Evolutionary conservation across 2,113 vertebrate genomes (phyloP).

Genomic region (Sula dactylatra): DNA sequence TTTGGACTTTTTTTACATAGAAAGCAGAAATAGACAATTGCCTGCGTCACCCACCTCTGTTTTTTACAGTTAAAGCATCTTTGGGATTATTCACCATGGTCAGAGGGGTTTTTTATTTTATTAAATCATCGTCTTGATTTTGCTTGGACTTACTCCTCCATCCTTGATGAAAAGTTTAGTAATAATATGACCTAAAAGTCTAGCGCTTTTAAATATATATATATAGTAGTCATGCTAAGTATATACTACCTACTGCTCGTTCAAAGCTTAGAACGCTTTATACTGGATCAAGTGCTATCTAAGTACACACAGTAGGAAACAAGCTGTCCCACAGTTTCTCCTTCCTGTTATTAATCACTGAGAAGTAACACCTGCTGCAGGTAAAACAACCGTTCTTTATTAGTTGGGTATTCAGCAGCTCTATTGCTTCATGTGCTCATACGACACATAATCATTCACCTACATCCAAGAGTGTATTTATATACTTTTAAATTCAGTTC

Average conservation of each 20-base stretch:
- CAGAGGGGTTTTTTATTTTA: not conserved
- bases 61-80: not conserved
- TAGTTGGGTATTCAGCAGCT: not conserved
- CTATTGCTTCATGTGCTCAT: not conserved
- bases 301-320: not conserved
- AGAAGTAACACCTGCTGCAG: not conserved
- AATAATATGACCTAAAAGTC: not conserved
- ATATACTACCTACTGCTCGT: not conserved
- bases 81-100: not conserved
- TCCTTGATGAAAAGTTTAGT: not conserved
- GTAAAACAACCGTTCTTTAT: not conserved
- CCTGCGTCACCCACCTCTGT: not conserved
- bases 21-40: not conserved
- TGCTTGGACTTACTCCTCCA: not conserved
- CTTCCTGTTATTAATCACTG: not conserved
- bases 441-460: not conserved
- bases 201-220: not conserved
- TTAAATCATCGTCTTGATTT: not conserved
- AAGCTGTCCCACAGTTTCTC: not conserved
- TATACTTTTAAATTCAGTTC: not conserved
- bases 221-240: not conserved
- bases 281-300: not conserved
- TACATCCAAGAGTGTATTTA: not conserved
- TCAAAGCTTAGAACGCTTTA: not conserved
- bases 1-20: not conserved